Conservation (phyloP, 2,888 invertebrate genomes). For the Morpho helenor region DNA sequence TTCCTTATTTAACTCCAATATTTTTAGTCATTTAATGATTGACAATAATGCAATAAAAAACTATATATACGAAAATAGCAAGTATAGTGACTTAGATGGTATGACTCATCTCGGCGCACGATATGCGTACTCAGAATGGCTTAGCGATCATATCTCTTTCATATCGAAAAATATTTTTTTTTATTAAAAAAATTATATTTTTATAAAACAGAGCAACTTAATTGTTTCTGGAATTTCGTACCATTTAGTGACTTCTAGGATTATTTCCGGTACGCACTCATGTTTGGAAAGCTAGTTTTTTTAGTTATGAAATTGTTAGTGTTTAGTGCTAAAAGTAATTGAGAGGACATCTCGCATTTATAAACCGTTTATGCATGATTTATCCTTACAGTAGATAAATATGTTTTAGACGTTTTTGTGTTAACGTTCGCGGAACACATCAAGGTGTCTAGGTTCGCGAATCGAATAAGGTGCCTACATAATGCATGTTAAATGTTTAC, state of each 20-base stretch:
- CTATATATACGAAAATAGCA: background rate
- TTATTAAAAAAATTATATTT: slow-evolving; percentile 28
- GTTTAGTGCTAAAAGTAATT: slow-evolving; percentile 54
- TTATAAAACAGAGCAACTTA: too few relatives aligned
- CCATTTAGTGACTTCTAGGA: too few relatives aligned
- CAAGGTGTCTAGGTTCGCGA: slow-evolving; percentile 38
- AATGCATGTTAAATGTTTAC: slow-evolving; percentile 60
- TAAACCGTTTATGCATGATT: slow-evolving; percentile 63
- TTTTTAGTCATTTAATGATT: too few relatives aligned
- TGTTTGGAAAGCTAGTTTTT: too few relatives aligned
- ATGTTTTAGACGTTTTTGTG: slow-evolving; percentile 54
- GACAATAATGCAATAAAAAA: too few relatives aligned
- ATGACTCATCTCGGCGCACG: background rate
- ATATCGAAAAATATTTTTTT: slow-evolving; percentile 43
- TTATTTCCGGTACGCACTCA: too few relatives aligned
- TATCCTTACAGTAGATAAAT: slow-evolving; percentile 65
- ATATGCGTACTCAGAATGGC: slow-evolving; percentile 18
- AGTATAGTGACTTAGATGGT: background rate
- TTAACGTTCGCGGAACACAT: slow-evolving; percentile 26
- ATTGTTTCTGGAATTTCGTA: too few relatives aligned
- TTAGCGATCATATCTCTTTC: slow-evolving; percentile 40
- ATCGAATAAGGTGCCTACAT: slow-evolving; percentile 57
- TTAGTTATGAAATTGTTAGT: slow-evolving; percentile 50
- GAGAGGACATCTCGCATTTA: slow-evolving; percentile 41
- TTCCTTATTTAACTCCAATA: too few relatives aligned